A percentile compares a stretch with the other conserved stretches of the same genome.
These are phyloP conservation scores for Schizotus pectinicornis DNA, from an alignment of 2,888 invertebrate species.

Conservation along the genomic window DNA sequence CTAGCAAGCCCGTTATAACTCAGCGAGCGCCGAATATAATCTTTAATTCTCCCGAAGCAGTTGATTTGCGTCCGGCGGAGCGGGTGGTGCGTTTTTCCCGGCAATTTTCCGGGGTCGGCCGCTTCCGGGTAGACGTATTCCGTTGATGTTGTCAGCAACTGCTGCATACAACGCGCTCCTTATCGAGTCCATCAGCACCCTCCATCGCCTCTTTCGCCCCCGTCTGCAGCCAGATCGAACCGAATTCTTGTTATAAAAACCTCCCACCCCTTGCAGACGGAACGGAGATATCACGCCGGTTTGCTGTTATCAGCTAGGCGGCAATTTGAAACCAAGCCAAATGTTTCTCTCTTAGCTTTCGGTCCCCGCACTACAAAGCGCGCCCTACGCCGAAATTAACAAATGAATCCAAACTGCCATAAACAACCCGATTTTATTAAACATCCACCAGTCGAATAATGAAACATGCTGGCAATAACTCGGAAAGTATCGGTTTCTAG, in stretches of 20 bases:
- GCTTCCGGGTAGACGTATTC: constrained; percentile 26
- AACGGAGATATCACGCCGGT: constrained; percentile 42
- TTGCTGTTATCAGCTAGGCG: constrained; percentile 38
- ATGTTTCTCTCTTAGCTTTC: constrained; percentile 28
- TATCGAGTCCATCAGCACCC: constrained; percentile 38
- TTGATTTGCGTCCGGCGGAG: constrained; percentile 20
- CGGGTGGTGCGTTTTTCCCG: background rate
- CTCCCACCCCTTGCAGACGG: constrained; percentile 34
- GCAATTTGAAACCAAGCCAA: constrained; percentile 40
- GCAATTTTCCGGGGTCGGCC: background rate
- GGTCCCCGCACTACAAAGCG: constrained; percentile 15
- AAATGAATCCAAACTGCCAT: constrained; percentile 31
- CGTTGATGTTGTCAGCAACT: constrained; percentile 39
- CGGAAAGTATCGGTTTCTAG: background rate
- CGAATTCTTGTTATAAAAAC: constrained; percentile 46
- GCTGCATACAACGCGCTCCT: constrained; percentile 38
- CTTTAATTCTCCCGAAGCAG: constrained; percentile 10
- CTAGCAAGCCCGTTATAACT: constrained; percentile 36
- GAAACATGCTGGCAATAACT: constrained; percentile 7
- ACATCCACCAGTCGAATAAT: constrained; percentile 16
- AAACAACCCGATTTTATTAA: constrained; percentile 29
- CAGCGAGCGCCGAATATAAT: constrained; percentile 31
- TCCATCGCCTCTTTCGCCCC: constrained; percentile 30
- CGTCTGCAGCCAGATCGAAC: constrained; percentile 38
- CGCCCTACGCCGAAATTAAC: constrained; percentile 26